phyloP scores from a whole-genome alignment of 53 echinoderm and acorn worm species.

The Crossaster papposus region DNA sequence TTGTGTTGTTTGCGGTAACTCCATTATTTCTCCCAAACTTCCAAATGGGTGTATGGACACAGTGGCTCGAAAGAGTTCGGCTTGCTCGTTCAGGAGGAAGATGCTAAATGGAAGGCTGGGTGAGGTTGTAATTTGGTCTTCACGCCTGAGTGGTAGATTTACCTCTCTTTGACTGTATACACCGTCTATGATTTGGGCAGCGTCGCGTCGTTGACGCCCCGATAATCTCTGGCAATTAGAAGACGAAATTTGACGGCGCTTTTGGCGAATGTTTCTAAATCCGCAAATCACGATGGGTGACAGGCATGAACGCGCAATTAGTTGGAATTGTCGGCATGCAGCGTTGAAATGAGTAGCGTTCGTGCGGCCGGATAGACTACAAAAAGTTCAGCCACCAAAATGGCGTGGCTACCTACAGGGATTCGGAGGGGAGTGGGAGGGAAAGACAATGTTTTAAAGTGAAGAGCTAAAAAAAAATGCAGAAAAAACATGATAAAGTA shows the following conservation, averaged over 20 bases:
- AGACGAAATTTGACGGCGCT: constrained; percentile 55
- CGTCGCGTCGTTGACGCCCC: constrained; percentile 35
- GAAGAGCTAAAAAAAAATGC: neutral
- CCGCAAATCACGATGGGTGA: constrained; percentile 56
- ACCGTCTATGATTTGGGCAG: constrained; percentile 18
- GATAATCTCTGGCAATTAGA: constrained; percentile 57
- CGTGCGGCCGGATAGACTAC: neutral
- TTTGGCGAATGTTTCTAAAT: constrained; percentile 47
- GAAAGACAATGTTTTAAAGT: neutral
- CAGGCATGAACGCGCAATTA: constrained; percentile 17
- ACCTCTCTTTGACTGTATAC: constrained; percentile 5
- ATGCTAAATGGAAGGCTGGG: constrained; percentile 30
- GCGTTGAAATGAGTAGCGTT: neutral
- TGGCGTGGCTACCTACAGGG: constrained; percentile 2
- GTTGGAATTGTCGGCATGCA: neutral
- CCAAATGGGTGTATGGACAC: constrained; percentile 32
- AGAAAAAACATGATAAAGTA: too few relatives aligned
- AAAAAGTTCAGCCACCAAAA: neutral
- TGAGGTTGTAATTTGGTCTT: constrained; percentile 54
- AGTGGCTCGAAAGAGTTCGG: constrained; percentile 37
- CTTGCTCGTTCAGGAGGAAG: constrained; percentile 50
- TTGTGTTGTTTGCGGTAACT: constrained; percentile 67
- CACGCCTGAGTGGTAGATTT: constrained; percentile 40
- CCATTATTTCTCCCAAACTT: constrained; percentile 48
- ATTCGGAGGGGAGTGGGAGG: neutral